Percentiles rank a stretch among this genome's conserved stretches.
phyloP scores from a whole-genome alignment of 2,888 invertebrate genomes.

The Vandiemenella viatica region DNA sequence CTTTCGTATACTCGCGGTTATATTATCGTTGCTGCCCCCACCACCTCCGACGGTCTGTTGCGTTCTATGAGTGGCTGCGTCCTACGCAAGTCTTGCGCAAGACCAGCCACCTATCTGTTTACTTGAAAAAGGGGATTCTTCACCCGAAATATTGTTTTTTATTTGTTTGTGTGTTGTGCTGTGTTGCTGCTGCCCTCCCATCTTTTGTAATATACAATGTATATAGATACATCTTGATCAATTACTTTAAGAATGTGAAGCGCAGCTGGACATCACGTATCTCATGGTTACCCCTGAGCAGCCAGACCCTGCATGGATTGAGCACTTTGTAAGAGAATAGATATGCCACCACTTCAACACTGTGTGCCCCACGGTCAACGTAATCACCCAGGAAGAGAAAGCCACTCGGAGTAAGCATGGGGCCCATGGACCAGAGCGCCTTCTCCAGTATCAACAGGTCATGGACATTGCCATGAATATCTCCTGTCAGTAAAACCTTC shows the following conservation, averaged over 20 bases:
- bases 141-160: too few species aligned
- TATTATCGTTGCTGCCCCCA: too few species aligned
- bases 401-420: constrained; percentile 43
- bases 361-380: constrained; percentile 54
- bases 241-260: constrained; percentile 43
- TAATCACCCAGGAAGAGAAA: constrained; percentile 62
- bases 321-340: constrained; percentile 54
- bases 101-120: too few species aligned
- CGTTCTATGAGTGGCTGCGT: too few species aligned
- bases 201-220: too few species aligned
- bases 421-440: constrained; percentile 51
- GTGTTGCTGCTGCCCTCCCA: too few species aligned
- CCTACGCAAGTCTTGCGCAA: too few species aligned
- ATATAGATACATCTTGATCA: too few species aligned
- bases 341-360: constrained; percentile 54
- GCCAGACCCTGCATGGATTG: constrained; percentile 43
- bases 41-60: too few species aligned
- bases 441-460: constrained; percentile 54
- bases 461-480: constrained; percentile 57
- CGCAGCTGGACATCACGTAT: constrained; percentile 55
- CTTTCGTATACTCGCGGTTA: too few species aligned
- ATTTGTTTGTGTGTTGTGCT: too few species aligned
- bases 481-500: constrained; percentile 31
- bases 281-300: constrained; percentile 63
- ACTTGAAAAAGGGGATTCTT: too few species aligned